Evolutionary conservation across 2,888 invertebrate genomes (phyloP).

Genomic region (Drosophila pseudotalamancana): DNA sequence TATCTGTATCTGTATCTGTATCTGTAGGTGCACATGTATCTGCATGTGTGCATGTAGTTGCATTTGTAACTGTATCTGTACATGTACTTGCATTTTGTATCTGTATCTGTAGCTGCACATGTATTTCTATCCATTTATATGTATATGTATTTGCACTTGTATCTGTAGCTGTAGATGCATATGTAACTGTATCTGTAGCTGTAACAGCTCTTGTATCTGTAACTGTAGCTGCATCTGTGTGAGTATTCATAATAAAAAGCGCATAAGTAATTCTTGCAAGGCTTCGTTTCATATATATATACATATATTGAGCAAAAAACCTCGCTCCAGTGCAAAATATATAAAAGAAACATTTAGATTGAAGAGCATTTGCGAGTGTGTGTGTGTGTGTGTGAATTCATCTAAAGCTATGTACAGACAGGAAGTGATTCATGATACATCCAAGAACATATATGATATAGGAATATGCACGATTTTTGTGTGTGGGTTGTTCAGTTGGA

Average conservation of each 20-base stretch:
- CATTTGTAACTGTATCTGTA: constrained; percentile 9
- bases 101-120: background rate
- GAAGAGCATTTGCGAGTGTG: background rate
- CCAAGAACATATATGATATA: constrained; percentile 24
- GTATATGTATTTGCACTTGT: constrained; percentile 1
- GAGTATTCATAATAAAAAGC: constrained; percentile 19
- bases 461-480: too few relatives aligned
- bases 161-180: constrained; percentile 3
- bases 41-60: background rate
- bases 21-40: background rate
- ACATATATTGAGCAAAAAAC: constrained; percentile 21
- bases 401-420: constrained; percentile 9
- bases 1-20: background rate
- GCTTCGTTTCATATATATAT: too few relatives aligned
- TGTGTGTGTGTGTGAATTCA: background rate
- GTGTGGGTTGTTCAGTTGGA: background rate
- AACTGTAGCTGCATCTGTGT: background rate
- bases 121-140: too few relatives aligned
- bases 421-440: constrained; percentile 42
- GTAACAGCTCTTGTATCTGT: too few relatives aligned
- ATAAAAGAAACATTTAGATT: constrained; percentile 34
- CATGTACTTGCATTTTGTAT: too few relatives aligned
- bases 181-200: too few relatives aligned
- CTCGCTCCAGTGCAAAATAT: constrained; percentile 4
- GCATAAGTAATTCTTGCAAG: constrained; percentile 26